These are phyloP conservation scores for Crotophaga sulcirostris DNA, from an alignment of 2,113 vertebrate genomes.

Conservation along the genomic window DNA sequence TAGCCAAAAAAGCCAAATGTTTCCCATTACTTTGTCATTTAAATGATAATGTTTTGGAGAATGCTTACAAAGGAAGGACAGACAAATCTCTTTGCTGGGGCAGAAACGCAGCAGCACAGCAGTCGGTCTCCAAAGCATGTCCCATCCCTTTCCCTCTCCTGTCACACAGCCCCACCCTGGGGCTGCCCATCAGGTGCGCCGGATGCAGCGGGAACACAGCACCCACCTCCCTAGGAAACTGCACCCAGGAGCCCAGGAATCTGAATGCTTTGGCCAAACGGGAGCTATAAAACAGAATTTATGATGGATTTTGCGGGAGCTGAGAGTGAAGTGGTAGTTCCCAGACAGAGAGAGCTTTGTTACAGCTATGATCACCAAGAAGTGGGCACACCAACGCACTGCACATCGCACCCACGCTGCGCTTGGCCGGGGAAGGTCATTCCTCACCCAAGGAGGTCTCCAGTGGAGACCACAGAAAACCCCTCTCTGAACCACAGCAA, in stretches of 20 bases:
- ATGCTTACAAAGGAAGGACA: not conserved
- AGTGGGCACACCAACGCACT: accelerated
- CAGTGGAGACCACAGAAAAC: not conserved
- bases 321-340: not conserved
- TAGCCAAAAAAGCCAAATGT: not conserved
- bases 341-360: not conserved
- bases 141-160: not conserved
- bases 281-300: not conserved
- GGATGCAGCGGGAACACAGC: not conserved
- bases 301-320: not conserved
- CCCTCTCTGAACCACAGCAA: not conserved
- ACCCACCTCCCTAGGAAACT: not conserved
- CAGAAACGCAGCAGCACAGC: not conserved
- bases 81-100: not conserved
- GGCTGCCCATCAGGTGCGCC: not conserved
- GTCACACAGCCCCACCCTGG: not conserved
- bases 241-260: too few species aligned
- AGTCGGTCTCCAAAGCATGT: not conserved
- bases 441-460: not conserved
- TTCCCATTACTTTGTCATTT: not conserved
- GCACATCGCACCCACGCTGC: accelerated
- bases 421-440: not conserved
- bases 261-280: not conserved
- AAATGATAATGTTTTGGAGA: not conserved
- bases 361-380: not conserved